phyloP scores from a whole-genome alignment of 2,797 vertebrate genomes.

The Psittacula derbiana region DNA sequence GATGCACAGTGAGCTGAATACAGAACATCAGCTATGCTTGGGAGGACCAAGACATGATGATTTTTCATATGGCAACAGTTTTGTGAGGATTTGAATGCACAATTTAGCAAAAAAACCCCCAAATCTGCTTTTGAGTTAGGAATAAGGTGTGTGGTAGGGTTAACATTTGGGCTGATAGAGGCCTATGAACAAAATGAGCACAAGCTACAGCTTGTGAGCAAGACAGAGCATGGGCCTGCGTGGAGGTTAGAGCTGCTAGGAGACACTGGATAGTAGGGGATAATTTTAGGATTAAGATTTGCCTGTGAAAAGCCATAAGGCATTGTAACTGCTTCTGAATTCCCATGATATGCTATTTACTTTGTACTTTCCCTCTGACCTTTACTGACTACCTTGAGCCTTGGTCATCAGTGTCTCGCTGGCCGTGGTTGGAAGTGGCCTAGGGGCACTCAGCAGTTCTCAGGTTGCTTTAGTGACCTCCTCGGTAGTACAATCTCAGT shows the following conservation, averaged over 20 bases:
- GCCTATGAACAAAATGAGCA: neutral
- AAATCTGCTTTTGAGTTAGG: neutral
- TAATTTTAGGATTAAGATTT: neutral
- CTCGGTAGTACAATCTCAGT: neutral
- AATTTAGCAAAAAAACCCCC: neutral
- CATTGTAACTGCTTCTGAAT: neutral
- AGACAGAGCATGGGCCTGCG: neutral
- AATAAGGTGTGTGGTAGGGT: neutral
- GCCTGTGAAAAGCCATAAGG: neutral
- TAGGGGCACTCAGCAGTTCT: neutral
- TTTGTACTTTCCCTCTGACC: neutral
- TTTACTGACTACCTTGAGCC: neutral
- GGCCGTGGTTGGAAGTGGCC: neutral
- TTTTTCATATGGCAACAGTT: neutral
- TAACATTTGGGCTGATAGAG: neutral
- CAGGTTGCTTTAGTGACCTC: neutral
- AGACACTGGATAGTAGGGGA: neutral
- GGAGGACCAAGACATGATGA: neutral
- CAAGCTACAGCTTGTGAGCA: neutral
- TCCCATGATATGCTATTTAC: neutral
- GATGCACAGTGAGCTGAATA: neutral
- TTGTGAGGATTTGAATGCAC: neutral
- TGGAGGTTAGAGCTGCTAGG: neutral
- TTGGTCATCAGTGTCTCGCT: neutral
- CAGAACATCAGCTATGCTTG: neutral